Evolutionary conservation across 2,888 invertebrate genomes (phyloP), one percentile per base, ranked within the genome.

Genomic region (Melikaiella ostensackeni): DNA sequence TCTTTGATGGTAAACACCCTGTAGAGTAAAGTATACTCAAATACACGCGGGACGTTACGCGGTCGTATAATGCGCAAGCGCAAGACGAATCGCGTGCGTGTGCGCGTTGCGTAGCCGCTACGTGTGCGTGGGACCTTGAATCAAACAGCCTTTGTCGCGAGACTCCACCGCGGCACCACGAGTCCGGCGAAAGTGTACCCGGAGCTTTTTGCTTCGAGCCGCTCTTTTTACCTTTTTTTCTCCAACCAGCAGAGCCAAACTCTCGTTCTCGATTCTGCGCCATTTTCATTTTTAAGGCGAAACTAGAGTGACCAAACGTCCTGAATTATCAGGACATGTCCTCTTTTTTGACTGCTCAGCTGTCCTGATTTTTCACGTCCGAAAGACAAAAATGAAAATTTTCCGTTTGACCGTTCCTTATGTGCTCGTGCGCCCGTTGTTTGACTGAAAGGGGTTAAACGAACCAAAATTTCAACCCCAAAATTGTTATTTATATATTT

Each of bases 161-260:
- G 89, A 87, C 87, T 86, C 88, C 84, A 87, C 86, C 88, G 87
- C 89, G 87, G 86, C 88, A 88, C 89, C 90, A 89, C 91, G 91
- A 91, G 91, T 90, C 80, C 82, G 90, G 90, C 90, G 91, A 91
- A 90, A 90, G 91, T 91, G 89, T 91, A 91, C 89, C 90, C 91
- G 87, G 87, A 86, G 87, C 88, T 88, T 89, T 88, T 88, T 85
- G 82, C 84, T 83, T 79, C 78, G 78, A 79, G 84, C 85, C 79
- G 82, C 82, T 83, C 83, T 85, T 84, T 64, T 84, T 84, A 77
- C 77, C 82, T 85, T 85, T 85, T 85, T 46, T 50, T 21, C 70
- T 46, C 50, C 46, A 50, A 55, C 70, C 50, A 50, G 30, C 50
- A 30, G n/a, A 75, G 50, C 35, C 74, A 74, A 46, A 79, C 70